Evolutionary conservation across 2,113 vertebrate species (phyloP), one percentile per base, ranked within the genome.

Genomic region (Clarias gariepinus): DNA sequence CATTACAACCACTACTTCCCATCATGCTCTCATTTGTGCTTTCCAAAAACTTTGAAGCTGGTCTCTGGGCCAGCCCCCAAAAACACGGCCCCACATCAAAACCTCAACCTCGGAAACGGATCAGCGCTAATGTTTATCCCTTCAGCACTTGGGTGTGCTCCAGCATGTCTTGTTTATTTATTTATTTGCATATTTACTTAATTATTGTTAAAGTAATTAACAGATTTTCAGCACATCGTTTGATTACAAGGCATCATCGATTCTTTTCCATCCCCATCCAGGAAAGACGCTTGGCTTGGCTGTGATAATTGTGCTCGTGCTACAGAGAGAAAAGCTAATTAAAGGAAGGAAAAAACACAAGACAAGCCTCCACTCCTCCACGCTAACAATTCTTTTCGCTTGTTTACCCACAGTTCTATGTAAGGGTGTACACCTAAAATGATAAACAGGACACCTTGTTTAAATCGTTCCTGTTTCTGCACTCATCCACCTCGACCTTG

Each of bases 231-330:
- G 91, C 68, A 85, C 85, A 13, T 13, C 23, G 18, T 11, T 23
- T n/a, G 30, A 92, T 92, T 90, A 55, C 11, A 86, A 87, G 91
- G 90, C 71, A 61, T 91, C 91, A 93, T 92, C 91, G 89, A 92
- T 92, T 92, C 91, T 85, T 92, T 93, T 90, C 93, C 88, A 91
- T 89, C 92, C 82, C 85, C 87, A 88, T 91, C 93, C 92, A 91
- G 90, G 87, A 88, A 88, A 87, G 88, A 89, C 61, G 82, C 73
- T 90, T 89, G 63, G 88, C 89, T 90, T 87, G 89, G 90, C 91
- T 83, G 87, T 87, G 78, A 87, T 87, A 81, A 82, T 89, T 80
- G 69, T 82, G 52, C 25, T 63, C 41, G 81, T 82, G 78, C 57
- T 85, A 60, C 36, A 15, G 16, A 60, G 66, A 53, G 30, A 83